These are phyloP conservation scores for Periparus ater DNA, from an alignment of 2,797 vertebrate genomes.

Conservation along the genomic window DNA sequence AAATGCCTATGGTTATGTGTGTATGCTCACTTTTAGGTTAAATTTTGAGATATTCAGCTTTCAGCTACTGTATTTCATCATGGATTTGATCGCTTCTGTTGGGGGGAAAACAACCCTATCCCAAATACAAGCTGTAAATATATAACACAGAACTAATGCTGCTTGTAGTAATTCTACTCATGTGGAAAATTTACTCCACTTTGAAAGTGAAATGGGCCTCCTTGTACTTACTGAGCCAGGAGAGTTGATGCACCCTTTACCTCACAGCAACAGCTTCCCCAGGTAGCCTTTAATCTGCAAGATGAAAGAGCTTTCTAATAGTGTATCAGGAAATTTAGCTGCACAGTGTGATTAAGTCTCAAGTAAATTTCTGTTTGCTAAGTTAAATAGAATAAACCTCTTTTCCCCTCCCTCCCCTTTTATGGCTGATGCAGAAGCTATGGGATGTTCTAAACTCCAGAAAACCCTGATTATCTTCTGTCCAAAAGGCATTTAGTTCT, in stretches of 20 bases:
- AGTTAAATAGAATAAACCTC: constrained; percentile 30
- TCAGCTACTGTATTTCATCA: neutral
- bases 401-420: neutral
- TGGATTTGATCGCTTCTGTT: neutral
- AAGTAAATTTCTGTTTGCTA: constrained; percentile 26
- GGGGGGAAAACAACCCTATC: neutral
- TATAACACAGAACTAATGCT: neutral
- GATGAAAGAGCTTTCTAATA: constrained; percentile 47
- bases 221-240: neutral
- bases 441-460: constrained; percentile 10
- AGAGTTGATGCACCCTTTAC: neutral
- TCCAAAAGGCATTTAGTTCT: neutral
- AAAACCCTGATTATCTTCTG: neutral
- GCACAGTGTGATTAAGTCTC: constrained; percentile 29
- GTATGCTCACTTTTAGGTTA: constrained; percentile 10
- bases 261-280: constrained; percentile 19
- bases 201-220: constrained; percentile 18
- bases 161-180: neutral
- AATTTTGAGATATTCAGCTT: constrained; percentile 1
- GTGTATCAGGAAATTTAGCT: constrained; percentile 25
- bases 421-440: neutral
- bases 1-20: neutral
- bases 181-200: neutral
- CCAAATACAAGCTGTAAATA: neutral
- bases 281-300: constrained; percentile 52